Conservation (phyloP, 2,797 vertebrate species). For the Sus cebifrons region DNA sequence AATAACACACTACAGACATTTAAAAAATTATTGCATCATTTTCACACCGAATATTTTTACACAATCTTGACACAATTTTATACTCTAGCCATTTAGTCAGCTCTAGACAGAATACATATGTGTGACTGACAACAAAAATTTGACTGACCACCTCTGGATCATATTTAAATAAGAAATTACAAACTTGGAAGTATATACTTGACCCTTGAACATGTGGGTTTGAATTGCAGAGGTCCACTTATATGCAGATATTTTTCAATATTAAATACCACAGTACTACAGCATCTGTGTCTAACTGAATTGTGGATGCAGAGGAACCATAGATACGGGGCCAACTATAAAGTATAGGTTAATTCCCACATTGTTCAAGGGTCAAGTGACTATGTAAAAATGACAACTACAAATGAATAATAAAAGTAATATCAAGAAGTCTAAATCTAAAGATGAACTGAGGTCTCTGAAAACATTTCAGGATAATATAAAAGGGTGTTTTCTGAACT, state of each 20-base stretch:
- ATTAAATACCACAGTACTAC: no score
- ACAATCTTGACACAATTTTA: background rate
- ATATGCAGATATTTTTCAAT: no score
- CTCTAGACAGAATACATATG: background rate
- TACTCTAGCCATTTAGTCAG: background rate
- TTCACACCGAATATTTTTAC: background rate
- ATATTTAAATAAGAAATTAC: background rate
- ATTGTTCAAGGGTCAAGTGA: no score
- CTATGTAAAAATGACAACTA: background rate
- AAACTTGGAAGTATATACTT: background rate
- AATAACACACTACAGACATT: background rate
- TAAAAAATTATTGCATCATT: background rate
- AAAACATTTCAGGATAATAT: background rate
- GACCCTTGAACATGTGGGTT: no score
- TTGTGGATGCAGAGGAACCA: no score
- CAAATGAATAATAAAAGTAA: background rate
- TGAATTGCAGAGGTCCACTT: no score
- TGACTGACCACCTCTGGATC: background rate
- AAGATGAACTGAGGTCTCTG: background rate
- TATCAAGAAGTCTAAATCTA: background rate
- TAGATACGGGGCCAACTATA: no score
- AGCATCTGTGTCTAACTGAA: no score
- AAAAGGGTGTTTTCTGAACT: background rate
- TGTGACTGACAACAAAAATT: background rate
- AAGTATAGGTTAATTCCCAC: no score